Conservation (phyloP, 1,140 invertebrate genomes). For the Philaenus spumarius region DNA sequence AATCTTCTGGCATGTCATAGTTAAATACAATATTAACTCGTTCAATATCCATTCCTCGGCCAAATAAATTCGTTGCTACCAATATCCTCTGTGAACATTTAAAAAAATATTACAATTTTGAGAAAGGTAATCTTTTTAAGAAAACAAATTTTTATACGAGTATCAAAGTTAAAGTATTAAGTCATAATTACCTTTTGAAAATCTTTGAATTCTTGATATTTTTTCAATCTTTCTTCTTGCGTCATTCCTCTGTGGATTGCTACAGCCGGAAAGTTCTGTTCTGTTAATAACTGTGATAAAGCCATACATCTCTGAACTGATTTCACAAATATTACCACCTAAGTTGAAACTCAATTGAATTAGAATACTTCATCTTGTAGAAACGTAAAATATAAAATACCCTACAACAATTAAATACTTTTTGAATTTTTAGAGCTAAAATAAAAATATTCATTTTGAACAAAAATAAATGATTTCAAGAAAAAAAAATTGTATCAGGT, state of each 20-base stretch:
- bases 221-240: constrained; percentile 93
- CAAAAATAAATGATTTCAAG: no score
- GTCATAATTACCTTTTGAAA: constrained; percentile 80
- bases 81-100: constrained; percentile 66
- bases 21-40: constrained; percentile 99
- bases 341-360: constrained; percentile 7
- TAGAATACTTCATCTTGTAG: neutral
- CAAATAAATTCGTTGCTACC: constrained; percentile 98
- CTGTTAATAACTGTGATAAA: constrained; percentile 88
- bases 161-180: constrained; percentile 24
- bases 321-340: constrained; percentile 99
- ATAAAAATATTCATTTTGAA: no score
- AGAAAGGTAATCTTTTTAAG: neutral
- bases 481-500: no score
- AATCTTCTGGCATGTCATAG: constrained; percentile 99
- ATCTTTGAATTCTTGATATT: constrained; percentile 99
- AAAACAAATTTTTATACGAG: neutral
- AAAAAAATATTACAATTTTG: neutral
- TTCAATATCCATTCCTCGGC: constrained; percentile 95
- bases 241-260: constrained; percentile 98
- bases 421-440: no score
- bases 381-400: constrained; percentile 1
- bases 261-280: constrained; percentile 99
- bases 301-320: constrained; percentile 98
- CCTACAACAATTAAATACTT: constrained; percentile 9